Conservation (phyloP, 1,140 invertebrate genomes). For the Parasteatoda tepidariorum region DNA sequence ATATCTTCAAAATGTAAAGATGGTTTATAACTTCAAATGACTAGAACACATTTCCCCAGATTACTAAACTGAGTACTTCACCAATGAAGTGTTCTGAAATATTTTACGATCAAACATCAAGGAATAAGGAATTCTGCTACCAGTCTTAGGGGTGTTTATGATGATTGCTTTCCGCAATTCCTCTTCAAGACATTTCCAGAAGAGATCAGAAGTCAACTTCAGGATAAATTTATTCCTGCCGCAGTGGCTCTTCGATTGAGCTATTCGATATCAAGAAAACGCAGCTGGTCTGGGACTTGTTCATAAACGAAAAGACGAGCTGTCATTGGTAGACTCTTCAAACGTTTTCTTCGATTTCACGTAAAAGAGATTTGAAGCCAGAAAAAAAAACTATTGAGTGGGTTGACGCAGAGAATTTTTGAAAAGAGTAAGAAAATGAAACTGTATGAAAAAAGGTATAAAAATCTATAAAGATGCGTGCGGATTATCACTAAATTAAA, state of each 20-base stretch:
- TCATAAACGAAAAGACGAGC: background rate
- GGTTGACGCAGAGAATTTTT: too few species aligned
- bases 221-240: conserved; percentile 12
- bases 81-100: too few species aligned
- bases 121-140: conserved; percentile 34
- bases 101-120: conserved; percentile 4
- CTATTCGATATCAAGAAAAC: background rate
- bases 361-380: background rate
- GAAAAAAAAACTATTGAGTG: background rate
- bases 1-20: too few species aligned
- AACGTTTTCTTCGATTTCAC: background rate
- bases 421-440: too few species aligned
- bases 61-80: too few species aligned
- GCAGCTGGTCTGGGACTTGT: background rate
- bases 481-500: too few species aligned
- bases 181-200: conserved; percentile 16
- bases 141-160: conserved; percentile 45
- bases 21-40: too few species aligned
- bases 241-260: background rate
- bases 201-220: background rate
- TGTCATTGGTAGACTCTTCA: background rate
- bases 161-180: conserved; percentile 51
- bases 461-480: too few species aligned
- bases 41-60: too few species aligned
- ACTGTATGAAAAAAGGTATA: too few species aligned